phyloP scores from a whole-genome alignment of 1,140 invertebrate genomes.

The Papilio polyxenes region DNA sequence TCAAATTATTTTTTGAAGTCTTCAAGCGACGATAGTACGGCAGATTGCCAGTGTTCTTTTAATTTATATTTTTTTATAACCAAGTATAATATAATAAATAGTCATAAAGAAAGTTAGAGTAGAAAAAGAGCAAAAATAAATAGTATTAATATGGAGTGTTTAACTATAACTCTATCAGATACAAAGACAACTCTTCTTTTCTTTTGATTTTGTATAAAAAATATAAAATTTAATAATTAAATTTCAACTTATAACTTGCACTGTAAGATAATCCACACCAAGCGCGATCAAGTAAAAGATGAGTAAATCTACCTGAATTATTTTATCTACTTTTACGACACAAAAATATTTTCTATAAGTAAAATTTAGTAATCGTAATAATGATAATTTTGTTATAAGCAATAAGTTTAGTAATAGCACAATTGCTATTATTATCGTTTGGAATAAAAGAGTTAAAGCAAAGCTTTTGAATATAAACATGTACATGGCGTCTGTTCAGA shows the following conservation, averaged over 20 bases:
- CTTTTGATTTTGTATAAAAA: not conserved
- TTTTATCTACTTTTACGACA: not conserved
- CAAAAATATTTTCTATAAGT: not conserved
- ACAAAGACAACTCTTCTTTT: not conserved
- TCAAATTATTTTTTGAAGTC: no score
- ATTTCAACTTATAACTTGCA: not conserved
- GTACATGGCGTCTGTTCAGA: not conserved
- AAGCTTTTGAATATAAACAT: not conserved
- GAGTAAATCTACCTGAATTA: not conserved
- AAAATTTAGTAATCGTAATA: not conserved
- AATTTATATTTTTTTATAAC: no score
- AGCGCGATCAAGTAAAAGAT: slow-evolving; percentile 12
- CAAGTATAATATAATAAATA: not conserved
- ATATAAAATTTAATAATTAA: no score
- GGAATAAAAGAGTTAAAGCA: not conserved
- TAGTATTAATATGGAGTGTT: not conserved
- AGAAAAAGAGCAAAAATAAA: not conserved
- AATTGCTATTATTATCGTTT: not conserved
- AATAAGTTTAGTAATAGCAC: not conserved
- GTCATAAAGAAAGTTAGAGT: not conserved
- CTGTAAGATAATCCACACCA: not conserved
- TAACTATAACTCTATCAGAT: not conserved
- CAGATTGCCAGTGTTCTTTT: no score
- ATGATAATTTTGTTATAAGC: not conserved
- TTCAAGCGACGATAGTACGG: no score